phyloP scores from a whole-genome alignment of 2,113 vertebrate genomes.

The Salvelinus sp. region DNA sequence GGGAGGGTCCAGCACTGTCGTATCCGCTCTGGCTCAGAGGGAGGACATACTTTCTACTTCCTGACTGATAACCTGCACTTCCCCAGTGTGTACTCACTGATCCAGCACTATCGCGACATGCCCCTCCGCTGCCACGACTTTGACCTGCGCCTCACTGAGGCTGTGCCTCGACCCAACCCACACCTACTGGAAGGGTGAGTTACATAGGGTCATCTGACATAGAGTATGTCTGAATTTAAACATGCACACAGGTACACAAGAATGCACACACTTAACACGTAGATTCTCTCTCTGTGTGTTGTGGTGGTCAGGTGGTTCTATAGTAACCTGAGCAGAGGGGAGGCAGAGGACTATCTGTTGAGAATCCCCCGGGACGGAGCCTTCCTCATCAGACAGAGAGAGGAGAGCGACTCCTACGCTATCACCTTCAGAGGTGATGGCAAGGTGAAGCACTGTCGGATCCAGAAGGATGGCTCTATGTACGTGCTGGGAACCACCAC shows the following conservation, averaged over 20 bases:
- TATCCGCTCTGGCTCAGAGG: slow-evolving; percentile 83
- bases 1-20: slow-evolving; percentile 93
- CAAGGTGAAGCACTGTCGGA: slow-evolving; percentile 94
- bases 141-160: slow-evolving; percentile 87
- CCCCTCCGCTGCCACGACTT: slow-evolving; percentile 92
- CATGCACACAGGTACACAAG: neutral
- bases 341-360: slow-evolving; percentile 94
- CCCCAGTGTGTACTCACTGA: slow-evolving; percentile 82
- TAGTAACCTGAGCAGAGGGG: slow-evolving; percentile 87
- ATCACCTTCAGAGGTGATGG: slow-evolving; percentile 97
- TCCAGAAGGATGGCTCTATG: slow-evolving; percentile 84
- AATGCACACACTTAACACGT: neutral
- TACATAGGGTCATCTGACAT: neutral
- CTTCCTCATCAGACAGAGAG: slow-evolving; percentile 91
- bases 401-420: slow-evolving; percentile 85
- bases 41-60: slow-evolving; percentile 76
- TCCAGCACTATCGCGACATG: slow-evolving; percentile 89
- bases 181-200: slow-evolving; percentile 84
- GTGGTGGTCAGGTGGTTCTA: slow-evolving; percentile 87
- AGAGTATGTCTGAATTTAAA: neutral
- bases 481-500: slow-evolving; percentile 90
- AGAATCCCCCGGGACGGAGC: slow-evolving; percentile 93
- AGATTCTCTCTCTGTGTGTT: neutral
- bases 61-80: slow-evolving; percentile 91
- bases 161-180: slow-evolving; percentile 84